Evolutionary conservation across 2,888 invertebrate species (phyloP).

Genomic region (Lordiphosa fenestrarum): DNA sequence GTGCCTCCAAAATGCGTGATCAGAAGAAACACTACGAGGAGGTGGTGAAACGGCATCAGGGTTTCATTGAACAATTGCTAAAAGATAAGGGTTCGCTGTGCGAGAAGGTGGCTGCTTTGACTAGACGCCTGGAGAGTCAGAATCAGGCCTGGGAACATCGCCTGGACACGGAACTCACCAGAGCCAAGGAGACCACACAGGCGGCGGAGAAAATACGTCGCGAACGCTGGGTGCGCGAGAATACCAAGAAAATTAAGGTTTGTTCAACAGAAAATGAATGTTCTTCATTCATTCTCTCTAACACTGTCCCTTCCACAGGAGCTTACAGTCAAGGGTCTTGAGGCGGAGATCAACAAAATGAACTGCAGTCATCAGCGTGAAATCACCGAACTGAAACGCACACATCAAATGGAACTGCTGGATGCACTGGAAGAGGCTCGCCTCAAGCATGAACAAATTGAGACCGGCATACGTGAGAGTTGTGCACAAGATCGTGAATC

Average conservation of each 20-base stretch:
- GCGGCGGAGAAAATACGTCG: slow-evolving; percentile 88
- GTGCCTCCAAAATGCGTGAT: slow-evolving; percentile 81
- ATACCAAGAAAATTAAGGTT: slow-evolving; percentile 92
- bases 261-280: slow-evolving; percentile 2
- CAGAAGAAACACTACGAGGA: slow-evolving; percentile 88
- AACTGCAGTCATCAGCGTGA: slow-evolving; percentile 86
- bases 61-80: slow-evolving; percentile 90
- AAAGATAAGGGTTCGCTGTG: slow-evolving; percentile 89
- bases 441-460: slow-evolving; percentile 83
- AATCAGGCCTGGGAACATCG: slow-evolving; percentile 87
- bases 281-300: neutral
- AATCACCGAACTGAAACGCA: slow-evolving; percentile 81
- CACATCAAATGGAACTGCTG: slow-evolving; percentile 85
- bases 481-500: slow-evolving; percentile 84
- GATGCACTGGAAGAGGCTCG: slow-evolving; percentile 86
- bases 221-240: slow-evolving; percentile 91
- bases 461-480: slow-evolving; percentile 83
- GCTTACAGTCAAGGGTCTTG: slow-evolving; percentile 92
- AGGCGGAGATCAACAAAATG: slow-evolving; percentile 90
- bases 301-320: slow-evolving; percentile 81
- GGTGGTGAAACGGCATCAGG: slow-evolving; percentile 89
- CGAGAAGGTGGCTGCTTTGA: slow-evolving; percentile 81
- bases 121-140: slow-evolving; percentile 80
- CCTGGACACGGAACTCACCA: slow-evolving; percentile 87
- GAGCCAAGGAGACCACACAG: slow-evolving; percentile 87